Evolutionary conservation across 2,113 vertebrate species (phyloP), one percentile per base, ranked within the genome.

Genomic region (Coracopsis vasa): DNA sequence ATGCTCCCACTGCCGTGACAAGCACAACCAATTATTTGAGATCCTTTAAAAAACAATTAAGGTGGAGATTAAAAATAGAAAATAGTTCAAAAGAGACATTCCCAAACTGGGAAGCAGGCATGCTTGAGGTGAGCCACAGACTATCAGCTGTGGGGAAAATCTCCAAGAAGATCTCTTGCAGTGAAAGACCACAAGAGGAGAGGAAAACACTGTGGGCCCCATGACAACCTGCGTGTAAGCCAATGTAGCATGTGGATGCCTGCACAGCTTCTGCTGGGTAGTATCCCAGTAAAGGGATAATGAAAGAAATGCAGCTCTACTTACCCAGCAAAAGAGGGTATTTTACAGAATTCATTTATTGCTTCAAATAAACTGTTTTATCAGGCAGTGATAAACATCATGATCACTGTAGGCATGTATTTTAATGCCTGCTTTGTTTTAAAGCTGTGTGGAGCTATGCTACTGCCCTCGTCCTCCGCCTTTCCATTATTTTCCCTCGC

Each of bases 401-500:
- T 0, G 6, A 41, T 48, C 65, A 35, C 58, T 44, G 50, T 48
- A 44, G 73, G 41, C 64, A 16, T 29, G 37, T 74, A 18, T 80
- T 88, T 92, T 90, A 96, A 73, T 17, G 60, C 28, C 47, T 51
- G 45, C 64, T 83, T 86, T 92, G 71, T 77, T 92, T 92, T 80
- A 81, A 79, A 84, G 72, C 82, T n/a, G 58, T 33, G 71, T 74
- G 72, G 53, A 58, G 11, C 20, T 37, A 33, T 1, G 1, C 45
- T 60, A 28, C 74, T 60, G 33, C 70, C 86, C 78, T 78, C 62
- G 24, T 61, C 47, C 23, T 86, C 27, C 19, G 50, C 66, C 42
- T 79, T 83, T 47, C 64, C 35, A 7, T 80, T 66, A 31, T 73
- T 86, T 71, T 44, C 64, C 77, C 41, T 67, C 23, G 21, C 64